Evolutionary conservation across 2,888 invertebrate species (phyloP).

Genomic region (Watsonalla cultraria): DNA sequence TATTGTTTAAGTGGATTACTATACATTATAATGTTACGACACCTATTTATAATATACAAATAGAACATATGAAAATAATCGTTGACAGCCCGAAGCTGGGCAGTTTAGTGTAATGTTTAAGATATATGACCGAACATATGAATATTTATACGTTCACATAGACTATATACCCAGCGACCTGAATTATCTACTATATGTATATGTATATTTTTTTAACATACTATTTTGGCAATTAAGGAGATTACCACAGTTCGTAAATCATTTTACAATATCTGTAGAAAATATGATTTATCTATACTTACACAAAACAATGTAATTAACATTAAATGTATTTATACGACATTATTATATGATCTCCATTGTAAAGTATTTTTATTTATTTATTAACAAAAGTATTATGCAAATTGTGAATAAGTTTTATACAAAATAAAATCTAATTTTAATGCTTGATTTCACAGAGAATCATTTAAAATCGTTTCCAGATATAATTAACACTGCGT

Average conservation of each 20-base stretch:
- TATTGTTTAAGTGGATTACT: too few relatives aligned
- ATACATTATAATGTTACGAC: too few relatives aligned
- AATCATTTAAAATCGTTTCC: not conserved
- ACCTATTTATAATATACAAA: too few relatives aligned
- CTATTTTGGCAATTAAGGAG: slow-evolving; percentile 78
- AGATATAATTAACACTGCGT: not conserved
- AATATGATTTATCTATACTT: slow-evolving; percentile 19
- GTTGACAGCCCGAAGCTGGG: too few relatives aligned
- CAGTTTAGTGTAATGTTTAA: too few relatives aligned
- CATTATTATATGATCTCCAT: slow-evolving; percentile 4
- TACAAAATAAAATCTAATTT: slow-evolving; percentile 17
- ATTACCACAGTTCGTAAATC: slow-evolving; percentile 70
- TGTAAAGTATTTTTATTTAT: slow-evolving; percentile 12
- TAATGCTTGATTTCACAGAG: not conserved
- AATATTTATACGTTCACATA: too few relatives aligned
- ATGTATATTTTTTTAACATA: slow-evolving; percentile 32
- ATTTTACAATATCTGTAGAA: slow-evolving; percentile 28
- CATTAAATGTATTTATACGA: slow-evolving; percentile 3
- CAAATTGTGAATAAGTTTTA: slow-evolving; percentile 19
- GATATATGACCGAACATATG: too few relatives aligned
- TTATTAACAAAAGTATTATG: slow-evolving; percentile 36
- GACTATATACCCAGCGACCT: not conserved
- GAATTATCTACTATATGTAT: slow-evolving; percentile 4
- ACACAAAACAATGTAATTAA: slow-evolving; percentile 2
- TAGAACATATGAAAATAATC: too few relatives aligned